A percentile compares a stretch with the other conserved stretches of the same genome.
These are phyloP conservation scores for Choloepus hoffmanni DNA, from an alignment of 2,113 vertebrate species.

Conservation along the genomic window DNA sequence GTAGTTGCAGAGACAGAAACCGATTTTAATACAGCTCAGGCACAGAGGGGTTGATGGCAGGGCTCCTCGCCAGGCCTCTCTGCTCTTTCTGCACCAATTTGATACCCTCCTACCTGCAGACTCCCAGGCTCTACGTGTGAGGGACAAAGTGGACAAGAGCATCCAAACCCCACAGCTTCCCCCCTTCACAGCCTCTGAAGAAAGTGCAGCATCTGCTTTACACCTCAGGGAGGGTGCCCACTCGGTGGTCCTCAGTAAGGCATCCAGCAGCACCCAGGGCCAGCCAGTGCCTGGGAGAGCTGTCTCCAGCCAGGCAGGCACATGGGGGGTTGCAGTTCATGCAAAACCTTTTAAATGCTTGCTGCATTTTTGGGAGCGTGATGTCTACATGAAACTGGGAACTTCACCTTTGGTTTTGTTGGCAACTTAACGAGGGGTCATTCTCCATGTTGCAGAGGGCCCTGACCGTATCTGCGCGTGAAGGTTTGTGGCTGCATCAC, in stretches of 20 bases:
- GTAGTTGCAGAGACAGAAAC: not conserved
- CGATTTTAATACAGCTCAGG: not conserved
- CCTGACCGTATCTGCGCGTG: no score
- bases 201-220: no score
- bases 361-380: rapidly evolving
- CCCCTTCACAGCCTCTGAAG: rapidly evolving
- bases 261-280: no score
- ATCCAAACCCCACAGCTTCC: rapidly evolving
- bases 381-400: rapidly evolving
- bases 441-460: no score
- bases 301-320: no score
- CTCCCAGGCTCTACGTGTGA: rapidly evolving
- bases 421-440: no score
- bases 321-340: not conserved
- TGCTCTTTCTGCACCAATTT: rapidly evolving
- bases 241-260: not conserved
- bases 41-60: rapidly evolving
- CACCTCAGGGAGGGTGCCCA: rapidly evolving
- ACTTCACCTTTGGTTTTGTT: not conserved
- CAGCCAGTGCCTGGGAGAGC: no score
- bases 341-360: no score
- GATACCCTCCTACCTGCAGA: no score
- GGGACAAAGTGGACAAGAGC: rapidly evolving
- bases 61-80: no score
- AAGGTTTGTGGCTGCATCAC: rapidly evolving